Evolutionary conservation across 2,888 invertebrate genomes (phyloP).

Genomic region (Cecidostiba fungosa): DNA sequence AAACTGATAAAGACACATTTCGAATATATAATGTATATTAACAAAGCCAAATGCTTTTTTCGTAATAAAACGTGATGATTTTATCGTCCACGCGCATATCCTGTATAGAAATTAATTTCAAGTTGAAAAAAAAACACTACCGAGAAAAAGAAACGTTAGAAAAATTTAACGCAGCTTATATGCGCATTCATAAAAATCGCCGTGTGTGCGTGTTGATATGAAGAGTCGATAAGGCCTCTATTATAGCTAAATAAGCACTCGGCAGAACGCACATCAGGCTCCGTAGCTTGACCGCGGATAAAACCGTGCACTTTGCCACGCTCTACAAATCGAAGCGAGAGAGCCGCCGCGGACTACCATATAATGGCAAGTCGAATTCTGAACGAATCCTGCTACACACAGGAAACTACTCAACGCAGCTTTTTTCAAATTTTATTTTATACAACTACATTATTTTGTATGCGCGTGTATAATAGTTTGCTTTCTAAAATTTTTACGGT

Average conservation of each 20-base stretch:
- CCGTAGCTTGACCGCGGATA: conserved; percentile 70
- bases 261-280: conserved; percentile 48
- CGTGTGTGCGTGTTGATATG: conserved; percentile 63
- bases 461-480: neutral
- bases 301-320: conserved; percentile 75
- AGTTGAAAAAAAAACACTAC: conserved; percentile 12
- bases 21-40: neutral
- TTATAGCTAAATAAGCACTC: conserved; percentile 70
- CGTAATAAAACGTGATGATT: conserved; percentile 9
- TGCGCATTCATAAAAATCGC: conserved; percentile 30
- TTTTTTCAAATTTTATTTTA: neutral
- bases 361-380: conserved; percentile 16
- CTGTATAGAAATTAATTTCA: neutral
- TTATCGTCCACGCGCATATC: conserved; percentile 25
- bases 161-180: conserved; percentile 46
- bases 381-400: neutral
- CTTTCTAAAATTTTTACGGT: neutral
- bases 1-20: neutral
- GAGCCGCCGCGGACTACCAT: too few relatives aligned
- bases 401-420: neutral
- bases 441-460: neutral
- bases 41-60: neutral
- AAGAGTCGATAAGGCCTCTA: conserved; percentile 69
- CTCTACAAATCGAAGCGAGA: conserved; percentile 75
- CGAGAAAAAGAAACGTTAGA: conserved; percentile 46